Conservation (phyloP, 2,113 vertebrate species). For the Malurus elegans region DNA sequence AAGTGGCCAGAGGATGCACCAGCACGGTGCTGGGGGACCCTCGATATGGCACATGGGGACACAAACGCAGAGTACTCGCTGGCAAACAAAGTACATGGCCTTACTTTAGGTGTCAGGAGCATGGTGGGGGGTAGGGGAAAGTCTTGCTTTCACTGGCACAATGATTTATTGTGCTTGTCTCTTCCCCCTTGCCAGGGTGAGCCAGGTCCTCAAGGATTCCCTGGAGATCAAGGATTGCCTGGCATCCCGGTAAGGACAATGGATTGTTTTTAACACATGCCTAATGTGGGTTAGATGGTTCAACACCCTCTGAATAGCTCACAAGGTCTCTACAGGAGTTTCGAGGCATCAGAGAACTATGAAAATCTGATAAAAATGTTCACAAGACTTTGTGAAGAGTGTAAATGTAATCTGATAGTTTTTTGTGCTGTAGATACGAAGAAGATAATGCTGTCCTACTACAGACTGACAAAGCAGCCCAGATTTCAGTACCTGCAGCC, state of each 20-base stretch:
- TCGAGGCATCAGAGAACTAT: neutral
- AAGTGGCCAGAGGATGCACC: neutral
- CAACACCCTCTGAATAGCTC: neutral
- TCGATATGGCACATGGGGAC: neutral
- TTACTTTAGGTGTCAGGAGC: neutral
- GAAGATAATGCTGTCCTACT: neutral
- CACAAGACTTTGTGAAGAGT: neutral
- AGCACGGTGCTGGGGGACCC: neutral
- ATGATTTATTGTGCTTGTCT: neutral
- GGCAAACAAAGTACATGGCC: neutral
- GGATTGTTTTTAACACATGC: neutral
- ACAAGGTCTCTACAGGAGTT: neutral
- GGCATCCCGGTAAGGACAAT: conserved; percentile 78
- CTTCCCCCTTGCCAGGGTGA: conserved; percentile 78
- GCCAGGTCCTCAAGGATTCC: conserved; percentile 76
- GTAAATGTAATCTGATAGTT: neutral
- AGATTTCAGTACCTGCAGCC: neutral
- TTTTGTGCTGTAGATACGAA: neutral
- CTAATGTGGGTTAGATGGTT: neutral
- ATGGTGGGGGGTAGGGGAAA: neutral
- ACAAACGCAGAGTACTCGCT: neutral
- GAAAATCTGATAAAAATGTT: neutral
- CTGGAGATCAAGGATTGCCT: conserved; percentile 72
- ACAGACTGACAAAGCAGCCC: neutral
- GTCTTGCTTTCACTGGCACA: neutral